A percentile compares a stretch with the other conserved stretches of the same genome.
phyloP scores from a whole-genome alignment of 2,113 vertebrate genomes.

The Percopsis transmontana region DNA sequence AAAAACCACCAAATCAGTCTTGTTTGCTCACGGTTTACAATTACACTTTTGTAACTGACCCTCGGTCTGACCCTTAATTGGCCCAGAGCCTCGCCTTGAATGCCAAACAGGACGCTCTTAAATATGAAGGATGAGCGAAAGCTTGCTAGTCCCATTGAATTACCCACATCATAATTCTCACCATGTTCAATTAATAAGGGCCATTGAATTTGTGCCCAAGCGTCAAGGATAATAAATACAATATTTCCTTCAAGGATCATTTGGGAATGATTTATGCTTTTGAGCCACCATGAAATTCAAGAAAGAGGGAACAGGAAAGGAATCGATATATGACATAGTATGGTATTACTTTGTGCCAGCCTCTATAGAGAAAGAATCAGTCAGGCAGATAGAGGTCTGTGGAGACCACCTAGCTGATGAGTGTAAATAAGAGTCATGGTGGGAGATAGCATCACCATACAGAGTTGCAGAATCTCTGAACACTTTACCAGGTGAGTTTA shows the following conservation, averaged over 20 bases:
- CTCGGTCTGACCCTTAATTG: constrained; percentile 32
- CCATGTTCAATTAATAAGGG: constrained; percentile 76
- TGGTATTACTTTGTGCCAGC: constrained; percentile 72
- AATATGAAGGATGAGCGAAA: constrained; percentile 55
- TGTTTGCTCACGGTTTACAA: constrained; percentile 27
- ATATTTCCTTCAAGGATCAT: constrained; percentile 74
- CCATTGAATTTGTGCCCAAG: constrained; percentile 76
- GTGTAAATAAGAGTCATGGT: constrained; percentile 38
- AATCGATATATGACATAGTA: constrained; percentile 75
- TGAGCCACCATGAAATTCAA: constrained; percentile 63
- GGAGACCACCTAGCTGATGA: constrained; percentile 39
- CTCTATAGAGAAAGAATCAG: constrained; percentile 70
- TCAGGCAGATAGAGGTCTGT: constrained; percentile 68
- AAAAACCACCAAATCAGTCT: background rate
- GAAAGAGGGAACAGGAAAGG: constrained; percentile 58
- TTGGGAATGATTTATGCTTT: constrained; percentile 74
- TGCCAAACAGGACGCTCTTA: constrained; percentile 56
- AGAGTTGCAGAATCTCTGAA: constrained; percentile 36
- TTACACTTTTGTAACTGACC: constrained; percentile 40
- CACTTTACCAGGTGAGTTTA: constrained; percentile 16
- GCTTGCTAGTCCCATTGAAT: constrained; percentile 63
- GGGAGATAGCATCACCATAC: background rate
- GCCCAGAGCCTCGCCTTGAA: constrained; percentile 40
- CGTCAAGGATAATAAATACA: constrained; percentile 79
- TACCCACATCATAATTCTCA: constrained; percentile 73